phyloP scores from a whole-genome alignment of 2,797 vertebrate species.

The Emydoidea blandingii region DNA sequence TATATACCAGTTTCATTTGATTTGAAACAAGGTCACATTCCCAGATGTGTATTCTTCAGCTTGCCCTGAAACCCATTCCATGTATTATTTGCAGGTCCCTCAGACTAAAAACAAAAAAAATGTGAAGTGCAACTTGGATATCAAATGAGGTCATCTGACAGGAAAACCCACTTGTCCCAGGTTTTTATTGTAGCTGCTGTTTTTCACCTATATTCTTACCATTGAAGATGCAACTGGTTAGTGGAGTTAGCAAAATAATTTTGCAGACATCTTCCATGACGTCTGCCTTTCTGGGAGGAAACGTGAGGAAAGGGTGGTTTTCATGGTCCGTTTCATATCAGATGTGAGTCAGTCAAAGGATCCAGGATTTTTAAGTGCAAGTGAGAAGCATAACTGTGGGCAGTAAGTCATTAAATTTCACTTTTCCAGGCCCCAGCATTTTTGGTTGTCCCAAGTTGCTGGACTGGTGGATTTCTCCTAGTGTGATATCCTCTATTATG shows the following conservation, averaged over 20 bases:
- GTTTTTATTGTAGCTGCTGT: constrained; percentile 6
- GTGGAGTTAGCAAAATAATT: not conserved
- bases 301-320: not conserved
- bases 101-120: accelerated
- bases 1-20: not conserved
- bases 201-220: not conserved
- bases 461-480: not conserved
- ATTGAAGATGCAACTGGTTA: constrained; percentile 5
- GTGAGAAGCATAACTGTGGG: not conserved
- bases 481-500: no score
- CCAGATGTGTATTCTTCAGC: not conserved
- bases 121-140: not conserved
- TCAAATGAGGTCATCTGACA: not conserved
- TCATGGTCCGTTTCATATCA: not conserved
- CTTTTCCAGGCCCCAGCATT: not conserved
- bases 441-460: not conserved
- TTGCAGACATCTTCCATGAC: not conserved
- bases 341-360: not conserved
- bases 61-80: not conserved
- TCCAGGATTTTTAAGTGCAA: not conserved
- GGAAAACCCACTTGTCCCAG: constrained; percentile 23
- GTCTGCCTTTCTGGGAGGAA: not conserved
- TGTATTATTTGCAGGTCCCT: constrained; percentile 4
- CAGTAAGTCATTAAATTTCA: not conserved
- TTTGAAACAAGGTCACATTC: not conserved